Percentiles rank a stretch among this genome's conserved stretches.
Conservation (phyloP, 2,888 invertebrate genomes). For the Coenonympha arcania region DNA sequence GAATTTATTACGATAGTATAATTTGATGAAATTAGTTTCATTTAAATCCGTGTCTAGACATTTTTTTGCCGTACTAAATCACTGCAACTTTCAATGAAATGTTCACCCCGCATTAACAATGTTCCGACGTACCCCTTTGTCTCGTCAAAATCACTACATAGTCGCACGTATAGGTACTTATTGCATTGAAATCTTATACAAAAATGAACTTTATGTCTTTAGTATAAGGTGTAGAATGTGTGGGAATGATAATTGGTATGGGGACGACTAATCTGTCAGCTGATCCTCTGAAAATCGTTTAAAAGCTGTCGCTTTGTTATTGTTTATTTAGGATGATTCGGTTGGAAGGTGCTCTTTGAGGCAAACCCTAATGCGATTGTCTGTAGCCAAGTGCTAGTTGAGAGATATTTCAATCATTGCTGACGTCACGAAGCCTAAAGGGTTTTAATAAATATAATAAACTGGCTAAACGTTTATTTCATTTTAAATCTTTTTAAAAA, state of each 20-base stretch:
- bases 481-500: no score
- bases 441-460: background rate
- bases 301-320: constrained; percentile 70
- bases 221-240: constrained; percentile 10
- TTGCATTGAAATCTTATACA: constrained; percentile 1
- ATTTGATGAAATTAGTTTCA: constrained; percentile 1
- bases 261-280: constrained; percentile 70
- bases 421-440: background rate
- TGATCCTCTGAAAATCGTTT: constrained; percentile 69
- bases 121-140: constrained; percentile 55
- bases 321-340: constrained; percentile 73
- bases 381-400: constrained; percentile 45
- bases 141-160: constrained; percentile 55
- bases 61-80: constrained; percentile 13
- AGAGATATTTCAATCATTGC: constrained; percentile 7
- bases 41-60: constrained; percentile 7
- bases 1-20: background rate
- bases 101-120: constrained; percentile 47
- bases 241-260: constrained; percentile 33
- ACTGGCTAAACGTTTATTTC: no score
- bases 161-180: constrained; percentile 10
- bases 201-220: constrained; percentile 16
- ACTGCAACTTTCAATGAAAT: constrained; percentile 19
- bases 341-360: constrained; percentile 66
- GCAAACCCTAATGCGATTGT: constrained; percentile 70